Evolutionary conservation across 2,797 vertebrate species (phyloP).

Genomic region (Scyliorhinus canicula): DNA sequence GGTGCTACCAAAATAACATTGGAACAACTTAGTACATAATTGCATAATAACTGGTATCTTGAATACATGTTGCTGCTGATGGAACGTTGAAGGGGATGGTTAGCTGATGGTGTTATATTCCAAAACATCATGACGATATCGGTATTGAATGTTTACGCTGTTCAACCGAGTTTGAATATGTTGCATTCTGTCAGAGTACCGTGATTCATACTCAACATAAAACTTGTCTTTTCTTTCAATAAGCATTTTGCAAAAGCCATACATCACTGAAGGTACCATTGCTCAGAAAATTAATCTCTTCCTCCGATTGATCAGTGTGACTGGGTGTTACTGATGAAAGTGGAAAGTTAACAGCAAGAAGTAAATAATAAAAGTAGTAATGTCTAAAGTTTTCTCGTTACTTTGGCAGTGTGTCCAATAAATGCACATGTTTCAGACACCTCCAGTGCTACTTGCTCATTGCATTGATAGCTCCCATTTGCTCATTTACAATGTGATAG

Average conservation of each 20-base stretch:
- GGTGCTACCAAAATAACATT: neutral
- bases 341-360: neutral
- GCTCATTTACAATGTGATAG: slow-evolving; percentile 71
- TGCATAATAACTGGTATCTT: neutral
- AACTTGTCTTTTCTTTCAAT: neutral
- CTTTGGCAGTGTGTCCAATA: slow-evolving; percentile 50
- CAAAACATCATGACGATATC: neutral
- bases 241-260: neutral
- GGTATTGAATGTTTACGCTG: neutral
- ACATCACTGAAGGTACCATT: neutral
- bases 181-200: neutral
- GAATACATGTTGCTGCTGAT: neutral
- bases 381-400: slow-evolving; percentile 46
- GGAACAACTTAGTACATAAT: neutral
- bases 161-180: neutral
- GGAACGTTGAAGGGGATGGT: neutral
- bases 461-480: slow-evolving; percentile 73
- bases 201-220: neutral
- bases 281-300: neutral
- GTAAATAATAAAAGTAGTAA: neutral
- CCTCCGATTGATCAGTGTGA: neutral
- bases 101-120: neutral
- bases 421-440: slow-evolving; percentile 55
- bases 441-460: slow-evolving; percentile 52
- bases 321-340: neutral